Evolutionary conservation across 2,113 vertebrate genomes (phyloP).

Genomic region (Oplegnathus fasciatus): DNA sequence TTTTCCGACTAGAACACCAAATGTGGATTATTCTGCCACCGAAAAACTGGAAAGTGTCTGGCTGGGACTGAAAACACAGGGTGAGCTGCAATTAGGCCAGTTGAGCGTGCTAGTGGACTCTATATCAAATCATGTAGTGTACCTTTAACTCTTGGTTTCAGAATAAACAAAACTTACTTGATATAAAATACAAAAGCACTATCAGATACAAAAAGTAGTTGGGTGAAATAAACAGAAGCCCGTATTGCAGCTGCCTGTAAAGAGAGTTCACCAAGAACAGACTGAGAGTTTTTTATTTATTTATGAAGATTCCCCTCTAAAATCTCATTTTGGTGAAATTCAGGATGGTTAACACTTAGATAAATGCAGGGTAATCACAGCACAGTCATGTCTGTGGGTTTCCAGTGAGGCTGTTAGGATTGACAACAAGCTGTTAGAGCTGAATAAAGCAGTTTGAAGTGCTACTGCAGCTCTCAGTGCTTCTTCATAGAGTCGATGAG

Average conservation of each 20-base stretch:
- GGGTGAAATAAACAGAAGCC: neutral
- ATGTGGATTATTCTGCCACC: neutral
- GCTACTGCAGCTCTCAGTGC: slow-evolving; percentile 80
- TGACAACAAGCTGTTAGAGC: neutral
- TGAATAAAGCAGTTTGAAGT: too few relatives aligned
- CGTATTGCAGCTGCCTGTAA: neutral
- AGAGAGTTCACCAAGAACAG: neutral
- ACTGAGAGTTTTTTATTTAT: neutral
- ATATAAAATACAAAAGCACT: neutral
- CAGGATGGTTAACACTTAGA: neutral
- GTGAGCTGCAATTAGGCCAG: neutral
- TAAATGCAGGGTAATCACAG: neutral
- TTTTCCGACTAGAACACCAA: neutral
- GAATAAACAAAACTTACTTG: neutral
- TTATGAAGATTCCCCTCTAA: neutral
- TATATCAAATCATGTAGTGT: neutral
- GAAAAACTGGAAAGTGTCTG: neutral
- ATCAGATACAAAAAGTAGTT: neutral
- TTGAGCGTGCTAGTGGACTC: neutral
- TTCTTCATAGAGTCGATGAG: slow-evolving; percentile 93
- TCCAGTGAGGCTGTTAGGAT: neutral
- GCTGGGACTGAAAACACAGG: neutral
- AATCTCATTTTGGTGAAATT: neutral
- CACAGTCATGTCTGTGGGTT: neutral
- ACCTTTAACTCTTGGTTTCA: neutral